A percentile compares a stretch with the other conserved stretches of the same genome.
These are phyloP conservation scores for Dunckerocampus dactyliophorus DNA, from an alignment of 2,113 vertebrate species.

Conservation along the genomic window DNA sequence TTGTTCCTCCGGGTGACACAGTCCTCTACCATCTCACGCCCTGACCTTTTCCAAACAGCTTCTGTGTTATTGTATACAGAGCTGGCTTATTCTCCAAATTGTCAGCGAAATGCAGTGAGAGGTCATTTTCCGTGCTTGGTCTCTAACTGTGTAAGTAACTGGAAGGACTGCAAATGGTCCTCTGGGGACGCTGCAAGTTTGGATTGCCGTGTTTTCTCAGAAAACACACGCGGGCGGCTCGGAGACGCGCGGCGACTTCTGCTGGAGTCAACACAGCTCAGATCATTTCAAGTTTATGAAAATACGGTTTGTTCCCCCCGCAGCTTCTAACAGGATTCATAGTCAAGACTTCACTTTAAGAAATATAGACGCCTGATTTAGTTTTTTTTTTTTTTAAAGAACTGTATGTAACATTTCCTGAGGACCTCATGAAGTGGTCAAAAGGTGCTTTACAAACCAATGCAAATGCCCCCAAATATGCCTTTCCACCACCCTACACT, in stretches of 20 bases:
- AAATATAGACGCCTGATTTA: no score
- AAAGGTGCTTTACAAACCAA: not conserved
- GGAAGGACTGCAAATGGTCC: constrained; percentile 27
- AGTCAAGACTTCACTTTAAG: not conserved
- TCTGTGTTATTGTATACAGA: not conserved
- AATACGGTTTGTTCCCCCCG: not conserved
- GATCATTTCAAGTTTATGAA: constrained; percentile 2
- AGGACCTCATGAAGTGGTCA: not conserved
- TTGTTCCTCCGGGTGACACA: no score
- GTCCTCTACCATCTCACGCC: no score
- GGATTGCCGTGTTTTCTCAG: constrained; percentile 28
- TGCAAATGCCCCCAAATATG: not conserved
- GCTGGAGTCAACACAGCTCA: constrained; percentile 2
- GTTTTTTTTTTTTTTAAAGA: not conserved
- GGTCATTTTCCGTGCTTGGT: constrained; percentile 18
- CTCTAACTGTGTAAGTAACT: constrained; percentile 19
- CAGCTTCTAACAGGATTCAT: not conserved
- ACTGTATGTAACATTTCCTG: not conserved
- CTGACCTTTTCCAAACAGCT: no score
- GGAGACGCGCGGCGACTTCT: constrained; percentile 2
- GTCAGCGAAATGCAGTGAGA: constrained; percentile 15
- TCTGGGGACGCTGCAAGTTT: constrained; percentile 16
- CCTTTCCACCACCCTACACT: not conserved
- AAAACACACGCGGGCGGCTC: constrained; percentile 9
- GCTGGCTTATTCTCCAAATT: not conserved